Conservation (phyloP, 2,888 invertebrate species). For the Prenolepis imparis region DNA sequence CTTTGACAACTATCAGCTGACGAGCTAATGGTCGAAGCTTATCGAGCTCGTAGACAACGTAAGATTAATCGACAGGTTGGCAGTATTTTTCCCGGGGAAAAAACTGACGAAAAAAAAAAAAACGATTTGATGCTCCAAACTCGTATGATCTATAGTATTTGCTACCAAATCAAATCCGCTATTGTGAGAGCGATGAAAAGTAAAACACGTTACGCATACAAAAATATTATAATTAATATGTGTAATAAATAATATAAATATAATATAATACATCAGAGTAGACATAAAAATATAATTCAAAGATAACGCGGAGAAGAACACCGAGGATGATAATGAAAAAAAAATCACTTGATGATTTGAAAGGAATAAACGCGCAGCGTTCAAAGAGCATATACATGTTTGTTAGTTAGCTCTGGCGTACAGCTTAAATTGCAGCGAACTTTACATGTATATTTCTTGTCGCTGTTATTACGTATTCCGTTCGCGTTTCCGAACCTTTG, state of each 20-base stretch:
- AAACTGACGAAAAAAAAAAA: slow-evolving; percentile 7
- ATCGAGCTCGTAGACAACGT: background rate
- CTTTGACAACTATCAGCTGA: slow-evolving; percentile 18
- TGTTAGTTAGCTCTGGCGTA: background rate
- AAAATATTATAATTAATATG: background rate
- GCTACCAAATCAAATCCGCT: background rate
- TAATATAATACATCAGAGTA: too few species aligned
- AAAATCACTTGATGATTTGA: background rate
- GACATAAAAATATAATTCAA: background rate
- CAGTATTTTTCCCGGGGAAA: background rate
- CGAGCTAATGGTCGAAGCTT: slow-evolving; percentile 23
- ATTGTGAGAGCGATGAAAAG: background rate
- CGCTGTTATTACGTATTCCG: background rate
- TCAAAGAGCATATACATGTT: background rate
- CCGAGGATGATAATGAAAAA: background rate
- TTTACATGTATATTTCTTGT: background rate
- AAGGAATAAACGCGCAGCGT: background rate
- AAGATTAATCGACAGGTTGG: slow-evolving; percentile 7
- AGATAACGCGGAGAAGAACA: background rate
- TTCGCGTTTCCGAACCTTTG: slow-evolving; percentile 7
- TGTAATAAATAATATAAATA: too few species aligned
- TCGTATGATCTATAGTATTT: background rate
- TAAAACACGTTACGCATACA: background rate
- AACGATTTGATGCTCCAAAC: background rate
- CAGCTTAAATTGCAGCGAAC: background rate